Evolutionary conservation across 1,140 invertebrate genomes (phyloP).

Genomic region (Lordiphosa clarofinis): DNA sequence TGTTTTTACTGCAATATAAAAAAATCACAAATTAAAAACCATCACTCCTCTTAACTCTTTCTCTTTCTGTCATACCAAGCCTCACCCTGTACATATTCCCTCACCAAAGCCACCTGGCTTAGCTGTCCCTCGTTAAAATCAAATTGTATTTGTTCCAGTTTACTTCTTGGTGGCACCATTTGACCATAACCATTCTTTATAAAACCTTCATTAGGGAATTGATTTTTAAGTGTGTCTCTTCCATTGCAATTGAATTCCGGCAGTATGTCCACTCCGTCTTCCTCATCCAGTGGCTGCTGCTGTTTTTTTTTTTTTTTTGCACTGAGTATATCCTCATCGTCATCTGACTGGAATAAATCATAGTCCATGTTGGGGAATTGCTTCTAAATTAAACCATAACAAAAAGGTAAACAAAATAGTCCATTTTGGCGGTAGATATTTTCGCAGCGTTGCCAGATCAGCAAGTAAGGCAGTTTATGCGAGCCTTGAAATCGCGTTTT

Average conservation of each 20-base stretch:
- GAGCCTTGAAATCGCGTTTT: too few species aligned
- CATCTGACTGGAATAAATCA: constrained; percentile 73
- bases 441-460: too few species aligned
- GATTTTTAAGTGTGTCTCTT: constrained; percentile 37
- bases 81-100: constrained; percentile 45
- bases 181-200: constrained; percentile 46
- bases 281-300: constrained; percentile 19
- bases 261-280: constrained; percentile 28
- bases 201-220: constrained; percentile 45
- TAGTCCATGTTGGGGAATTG: constrained; percentile 55
- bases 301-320: too few species aligned
- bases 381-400: too few species aligned
- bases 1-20: constrained; percentile 67
- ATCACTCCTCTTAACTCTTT: too few species aligned
- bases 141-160: constrained; percentile 36
- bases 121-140: constrained; percentile 46
- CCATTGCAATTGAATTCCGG: constrained; percentile 69
- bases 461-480: too few species aligned
- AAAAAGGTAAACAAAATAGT: too few species aligned
- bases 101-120: constrained; percentile 15
- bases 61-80: constrained; percentile 44
- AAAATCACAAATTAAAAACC: too few species aligned
- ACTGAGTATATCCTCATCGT: constrained; percentile 68
- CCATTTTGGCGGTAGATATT: too few species aligned
- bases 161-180: constrained; percentile 27